phyloP scores from a whole-genome alignment of 2,888 invertebrate species.

The Aethes cnicana region DNA sequence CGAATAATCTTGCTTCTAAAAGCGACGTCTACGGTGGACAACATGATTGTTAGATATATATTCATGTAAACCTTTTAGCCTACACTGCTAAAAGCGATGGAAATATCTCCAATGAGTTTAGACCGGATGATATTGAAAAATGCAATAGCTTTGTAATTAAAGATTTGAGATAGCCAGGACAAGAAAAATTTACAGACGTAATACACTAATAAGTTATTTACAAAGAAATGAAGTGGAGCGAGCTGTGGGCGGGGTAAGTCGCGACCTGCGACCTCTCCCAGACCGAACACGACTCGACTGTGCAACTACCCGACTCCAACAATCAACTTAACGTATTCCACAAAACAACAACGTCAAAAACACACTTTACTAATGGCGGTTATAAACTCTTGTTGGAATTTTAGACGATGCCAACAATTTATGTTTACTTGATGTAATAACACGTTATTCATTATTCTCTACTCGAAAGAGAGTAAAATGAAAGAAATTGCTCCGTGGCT shows the following conservation, averaged over 20 bases:
- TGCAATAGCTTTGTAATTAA: too few species aligned
- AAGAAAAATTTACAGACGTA: conserved; percentile 15
- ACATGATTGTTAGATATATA: conserved; percentile 35
- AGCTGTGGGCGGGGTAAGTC: conserved; percentile 62
- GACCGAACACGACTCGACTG: conserved; percentile 39
- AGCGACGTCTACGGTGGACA: conserved; percentile 30
- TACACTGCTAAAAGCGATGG: conserved; percentile 13
- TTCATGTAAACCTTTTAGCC: conserved; percentile 34
- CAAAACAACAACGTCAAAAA: conserved; percentile 1
- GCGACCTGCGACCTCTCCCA: conserved; percentile 60
- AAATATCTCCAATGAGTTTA: too few species aligned
- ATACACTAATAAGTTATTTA: conserved; percentile 33
- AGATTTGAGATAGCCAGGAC: conserved; percentile 1
- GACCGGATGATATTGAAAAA: too few species aligned
- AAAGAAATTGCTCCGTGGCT: too few species aligned
- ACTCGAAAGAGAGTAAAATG: neutral
- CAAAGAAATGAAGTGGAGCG: conserved; percentile 56
- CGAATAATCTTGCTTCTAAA: conserved; percentile 9
- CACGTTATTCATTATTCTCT: neutral
- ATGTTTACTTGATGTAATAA: neutral
- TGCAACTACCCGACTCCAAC: conserved; percentile 11
- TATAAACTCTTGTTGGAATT: neutral
- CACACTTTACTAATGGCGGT: neutral
- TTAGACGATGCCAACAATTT: neutral
- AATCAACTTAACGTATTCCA: conserved; percentile 4